Base-by-base conservation (phyloP, 2,113 vertebrate species). In the Crypturellus undulatus region DNA sequence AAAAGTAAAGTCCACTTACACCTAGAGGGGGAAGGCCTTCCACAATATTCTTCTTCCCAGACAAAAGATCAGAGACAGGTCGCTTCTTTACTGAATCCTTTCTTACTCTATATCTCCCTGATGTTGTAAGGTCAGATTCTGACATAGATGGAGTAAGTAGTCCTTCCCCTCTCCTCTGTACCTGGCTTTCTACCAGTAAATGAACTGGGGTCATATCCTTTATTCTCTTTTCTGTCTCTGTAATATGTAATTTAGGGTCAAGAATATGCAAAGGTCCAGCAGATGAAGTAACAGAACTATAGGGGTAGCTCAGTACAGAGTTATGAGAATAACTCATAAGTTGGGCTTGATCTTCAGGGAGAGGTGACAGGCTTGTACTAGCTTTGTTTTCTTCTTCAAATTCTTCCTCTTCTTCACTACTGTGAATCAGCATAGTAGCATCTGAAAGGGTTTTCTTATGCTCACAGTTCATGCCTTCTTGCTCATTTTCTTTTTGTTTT, bases 371-470 rank as follows among this genome's bases (percentile, higher is more conserved):
- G 2, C 97, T 95, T 10, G 97, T 96, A 81, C 89, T 95, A 12
- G 97, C 87, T 12, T 97, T 97, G 12, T 91, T 80, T 3, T 99
- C 98, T 70, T 99, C 99, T 63, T 98, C 98, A 36, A 92, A 94
- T 84, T 99, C 99, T 67, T 99, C 99, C 26, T 99, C 99, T 58
- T 99, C 99, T 18, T 98, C 99, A 2, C 99, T 99, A 86, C 99
- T 99, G 94, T 99, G 99, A 71, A 99, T 98, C 88, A 99, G 97
- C 99, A 99, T 99, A 70, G 99, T 99, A 89, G 99, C 99, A 26
- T 99, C 99, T 0, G 99, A 99, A 19, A 99, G 98, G 4, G 99
- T 99, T 92, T 99, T 99, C 90, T 99, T 99, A 94, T 99, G 99
- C 43, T 98, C 98, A 5, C 98, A 99, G 16, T 97, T 97, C 78